Conservation (phyloP, 2,113 vertebrate species). For the Apistogramma diplotaenia region DNA sequence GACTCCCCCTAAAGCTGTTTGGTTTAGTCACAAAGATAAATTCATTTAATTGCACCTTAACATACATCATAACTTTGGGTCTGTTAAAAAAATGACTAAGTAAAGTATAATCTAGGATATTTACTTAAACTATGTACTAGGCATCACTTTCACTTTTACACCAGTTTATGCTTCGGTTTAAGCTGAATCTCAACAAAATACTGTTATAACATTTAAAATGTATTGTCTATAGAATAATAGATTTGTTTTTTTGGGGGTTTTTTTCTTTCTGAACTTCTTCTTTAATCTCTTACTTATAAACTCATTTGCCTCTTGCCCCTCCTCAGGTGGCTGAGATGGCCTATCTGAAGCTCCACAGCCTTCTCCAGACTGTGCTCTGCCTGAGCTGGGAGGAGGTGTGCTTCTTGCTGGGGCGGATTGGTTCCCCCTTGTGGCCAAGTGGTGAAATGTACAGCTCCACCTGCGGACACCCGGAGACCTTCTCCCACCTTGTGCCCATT, state of each 20-base stretch:
- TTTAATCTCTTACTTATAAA: neutral
- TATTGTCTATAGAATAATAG: neutral
- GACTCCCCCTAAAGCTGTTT: conserved; percentile 3
- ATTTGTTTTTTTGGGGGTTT: neutral
- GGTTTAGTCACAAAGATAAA: conserved; percentile 20
- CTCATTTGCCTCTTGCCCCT: neutral
- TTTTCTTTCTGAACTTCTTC: neutral
- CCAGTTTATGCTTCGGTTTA: neutral
- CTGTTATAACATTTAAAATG: neutral
- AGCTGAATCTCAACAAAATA: neutral
- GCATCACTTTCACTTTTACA: neutral
- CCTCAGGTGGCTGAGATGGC: conserved; percentile 89
- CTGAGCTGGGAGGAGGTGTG: conserved; percentile 87
- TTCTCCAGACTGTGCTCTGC: conserved; percentile 86
- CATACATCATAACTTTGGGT: neutral
- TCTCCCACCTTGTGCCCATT: conserved; percentile 88
- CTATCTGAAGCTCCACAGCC: conserved; percentile 90
- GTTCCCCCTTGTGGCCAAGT: conserved; percentile 79
- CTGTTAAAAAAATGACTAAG: neutral
- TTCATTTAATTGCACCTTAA: neutral
- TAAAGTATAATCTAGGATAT: neutral
- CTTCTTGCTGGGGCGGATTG: conserved; percentile 90
- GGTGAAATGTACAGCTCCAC: conserved; percentile 5
- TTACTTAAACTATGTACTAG: neutral
- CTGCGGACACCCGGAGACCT: conserved; percentile 66